These are phyloP conservation scores for Oceanites oceanicus DNA, from an alignment of 2,113 vertebrate species.

Conservation along the genomic window DNA sequence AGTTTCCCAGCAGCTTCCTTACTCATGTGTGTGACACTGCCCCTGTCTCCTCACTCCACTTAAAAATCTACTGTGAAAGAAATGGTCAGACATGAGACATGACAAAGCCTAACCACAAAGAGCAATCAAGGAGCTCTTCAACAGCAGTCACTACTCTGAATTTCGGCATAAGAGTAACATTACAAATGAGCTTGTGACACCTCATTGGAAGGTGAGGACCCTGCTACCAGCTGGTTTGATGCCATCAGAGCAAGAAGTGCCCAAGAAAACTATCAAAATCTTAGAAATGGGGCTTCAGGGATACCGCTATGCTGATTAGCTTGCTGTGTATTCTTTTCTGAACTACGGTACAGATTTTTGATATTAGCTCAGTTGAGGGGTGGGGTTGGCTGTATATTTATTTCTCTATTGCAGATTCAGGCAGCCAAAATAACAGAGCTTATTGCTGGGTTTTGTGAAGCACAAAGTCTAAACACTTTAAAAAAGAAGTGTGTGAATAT, in stretches of 20 bases:
- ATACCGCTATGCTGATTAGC: neutral
- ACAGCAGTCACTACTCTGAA: neutral
- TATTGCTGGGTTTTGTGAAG: neutral
- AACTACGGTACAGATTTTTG: neutral
- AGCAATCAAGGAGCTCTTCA: neutral
- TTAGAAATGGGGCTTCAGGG: neutral
- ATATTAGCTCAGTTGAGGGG: neutral
- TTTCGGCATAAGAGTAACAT: neutral
- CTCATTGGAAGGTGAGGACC: neutral
- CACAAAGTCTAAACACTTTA: neutral
- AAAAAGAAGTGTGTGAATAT: neutral
- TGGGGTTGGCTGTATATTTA: neutral
- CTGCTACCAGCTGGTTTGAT: neutral
- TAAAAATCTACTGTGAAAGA: neutral
- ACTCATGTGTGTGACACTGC: neutral
- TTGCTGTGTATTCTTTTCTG: neutral
- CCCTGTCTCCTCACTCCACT: neutral
- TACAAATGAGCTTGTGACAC: neutral
- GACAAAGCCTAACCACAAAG: neutral
- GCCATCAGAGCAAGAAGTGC: neutral
- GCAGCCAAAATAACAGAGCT: neutral
- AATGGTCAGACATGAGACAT: neutral
- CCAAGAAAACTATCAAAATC: neutral
- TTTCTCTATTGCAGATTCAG: neutral
- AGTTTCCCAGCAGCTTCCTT: neutral